These are phyloP conservation scores for Toxotes jaculatrix DNA, from an alignment of 2,113 vertebrate genomes.

Conservation along the genomic window DNA sequence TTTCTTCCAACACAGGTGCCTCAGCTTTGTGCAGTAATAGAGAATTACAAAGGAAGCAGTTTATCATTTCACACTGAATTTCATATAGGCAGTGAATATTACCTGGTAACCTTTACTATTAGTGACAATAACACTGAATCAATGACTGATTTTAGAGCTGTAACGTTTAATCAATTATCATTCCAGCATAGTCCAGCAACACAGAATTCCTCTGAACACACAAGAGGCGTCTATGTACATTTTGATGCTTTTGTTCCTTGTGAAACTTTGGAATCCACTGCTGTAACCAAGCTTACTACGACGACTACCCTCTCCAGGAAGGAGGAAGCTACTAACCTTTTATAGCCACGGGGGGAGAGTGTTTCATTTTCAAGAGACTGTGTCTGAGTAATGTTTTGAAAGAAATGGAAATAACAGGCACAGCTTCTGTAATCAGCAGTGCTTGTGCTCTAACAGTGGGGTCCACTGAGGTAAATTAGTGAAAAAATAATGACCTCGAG, in stretches of 20 bases:
- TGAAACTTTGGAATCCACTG: slow-evolving; percentile 17
- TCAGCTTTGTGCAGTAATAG: too few species aligned
- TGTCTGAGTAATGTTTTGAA: neutral
- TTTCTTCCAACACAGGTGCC: too few species aligned
- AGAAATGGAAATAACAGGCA: slow-evolving; percentile 3
- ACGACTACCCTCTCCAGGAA: neutral
- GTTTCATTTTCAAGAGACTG: neutral
- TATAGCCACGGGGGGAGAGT: neutral
- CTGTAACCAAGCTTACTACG: slow-evolving; percentile 7
- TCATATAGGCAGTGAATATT: too few species aligned
- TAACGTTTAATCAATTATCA: too few species aligned
- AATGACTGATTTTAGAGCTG: too few species aligned
- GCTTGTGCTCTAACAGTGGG: neutral
- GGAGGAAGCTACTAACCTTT: slow-evolving; percentile 8
- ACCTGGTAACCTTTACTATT: too few species aligned
- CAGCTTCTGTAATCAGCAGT: slow-evolving; percentile 1
- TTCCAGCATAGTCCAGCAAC: too few species aligned
- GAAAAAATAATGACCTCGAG: neutral
- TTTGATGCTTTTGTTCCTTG: neutral
- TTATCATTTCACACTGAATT: too few species aligned
- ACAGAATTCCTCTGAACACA: neutral
- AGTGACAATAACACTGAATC: too few species aligned
- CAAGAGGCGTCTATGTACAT: neutral
- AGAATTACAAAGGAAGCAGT: too few species aligned
- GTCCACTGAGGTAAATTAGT: neutral